Conservation (phyloP, 1,140 invertebrate species). For the Drosophila saltans region DNA sequence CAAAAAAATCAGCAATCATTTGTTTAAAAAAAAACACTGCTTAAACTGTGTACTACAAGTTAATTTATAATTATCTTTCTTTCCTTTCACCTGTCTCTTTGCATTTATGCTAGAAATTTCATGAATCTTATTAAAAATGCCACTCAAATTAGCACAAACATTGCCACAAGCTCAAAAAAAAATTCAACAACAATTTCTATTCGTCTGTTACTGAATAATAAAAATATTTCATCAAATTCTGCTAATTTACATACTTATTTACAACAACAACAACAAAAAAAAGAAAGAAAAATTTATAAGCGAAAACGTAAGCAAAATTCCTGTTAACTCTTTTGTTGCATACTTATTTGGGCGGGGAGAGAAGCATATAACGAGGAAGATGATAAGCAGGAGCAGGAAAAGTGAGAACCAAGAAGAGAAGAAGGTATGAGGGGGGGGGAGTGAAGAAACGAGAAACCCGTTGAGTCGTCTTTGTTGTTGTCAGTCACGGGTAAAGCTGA, state of each 20-base stretch:
- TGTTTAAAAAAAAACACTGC: neutral
- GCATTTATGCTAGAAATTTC: neutral
- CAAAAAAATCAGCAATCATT: neutral
- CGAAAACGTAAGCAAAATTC: constrained; percentile 2
- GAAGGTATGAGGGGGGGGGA: neutral
- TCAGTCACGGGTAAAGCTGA: constrained; percentile 70
- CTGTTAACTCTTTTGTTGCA: constrained; percentile 12
- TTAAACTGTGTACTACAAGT: neutral
- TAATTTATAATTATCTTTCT: neutral
- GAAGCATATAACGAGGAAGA: neutral
- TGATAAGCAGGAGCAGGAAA: neutral
- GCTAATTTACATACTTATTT: constrained; percentile 10
- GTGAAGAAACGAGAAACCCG: constrained; percentile 25
- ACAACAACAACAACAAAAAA: neutral
- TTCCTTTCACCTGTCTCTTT: neutral
- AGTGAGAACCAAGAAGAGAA: neutral
- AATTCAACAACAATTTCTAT: neutral
- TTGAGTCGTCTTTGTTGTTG: constrained; percentile 39
- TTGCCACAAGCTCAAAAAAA: neutral
- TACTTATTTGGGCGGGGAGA: neutral
- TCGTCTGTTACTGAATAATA: neutral
- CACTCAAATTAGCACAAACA: constrained; percentile 8
- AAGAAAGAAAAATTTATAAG: neutral
- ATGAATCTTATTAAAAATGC: constrained; percentile 5
- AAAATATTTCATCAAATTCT: constrained; percentile 7